These are phyloP conservation scores for Paracanthobrama guichenoti DNA, from an alignment of 2,113 vertebrate species.

Conservation along the genomic window DNA sequence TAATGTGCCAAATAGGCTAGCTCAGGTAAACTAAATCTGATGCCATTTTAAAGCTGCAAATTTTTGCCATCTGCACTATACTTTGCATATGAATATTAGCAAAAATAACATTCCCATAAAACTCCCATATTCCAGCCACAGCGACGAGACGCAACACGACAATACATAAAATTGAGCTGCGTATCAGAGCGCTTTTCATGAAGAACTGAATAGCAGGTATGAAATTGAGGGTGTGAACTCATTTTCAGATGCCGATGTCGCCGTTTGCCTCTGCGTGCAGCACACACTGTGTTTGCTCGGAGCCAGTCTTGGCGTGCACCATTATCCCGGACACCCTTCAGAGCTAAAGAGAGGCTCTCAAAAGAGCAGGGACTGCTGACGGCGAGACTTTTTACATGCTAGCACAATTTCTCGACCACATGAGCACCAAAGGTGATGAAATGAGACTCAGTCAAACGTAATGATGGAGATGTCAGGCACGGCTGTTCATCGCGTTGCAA, in stretches of 20 bases:
- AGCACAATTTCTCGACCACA: background rate
- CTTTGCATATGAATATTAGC: background rate
- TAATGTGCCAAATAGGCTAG: background rate
- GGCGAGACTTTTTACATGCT: conserved; percentile 12
- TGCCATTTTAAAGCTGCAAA: background rate
- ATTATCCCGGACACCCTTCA: conserved; percentile 2
- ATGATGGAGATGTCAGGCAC: conserved; percentile 2
- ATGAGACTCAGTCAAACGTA: conserved; percentile 20
- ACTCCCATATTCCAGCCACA: background rate
- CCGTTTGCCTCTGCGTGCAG: background rate
- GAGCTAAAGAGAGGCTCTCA: conserved; percentile 20
- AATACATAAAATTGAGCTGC: background rate
- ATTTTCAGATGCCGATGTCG: background rate
- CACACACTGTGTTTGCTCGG: background rate
- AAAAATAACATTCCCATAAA: background rate
- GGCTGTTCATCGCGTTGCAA: background rate
- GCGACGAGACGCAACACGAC: background rate
- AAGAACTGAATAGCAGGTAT: conserved; percentile 22
- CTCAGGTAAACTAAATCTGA: background rate
- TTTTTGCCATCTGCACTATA: background rate
- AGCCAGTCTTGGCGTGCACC: background rate
- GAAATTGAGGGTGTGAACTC: conserved; percentile 39
- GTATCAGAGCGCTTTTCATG: background rate
- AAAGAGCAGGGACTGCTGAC: conserved; percentile 18
- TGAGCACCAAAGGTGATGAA: conserved; percentile 3